Conservation (phyloP, 2,797 vertebrate genomes). For the Chelidonichthys spinosus region DNA sequence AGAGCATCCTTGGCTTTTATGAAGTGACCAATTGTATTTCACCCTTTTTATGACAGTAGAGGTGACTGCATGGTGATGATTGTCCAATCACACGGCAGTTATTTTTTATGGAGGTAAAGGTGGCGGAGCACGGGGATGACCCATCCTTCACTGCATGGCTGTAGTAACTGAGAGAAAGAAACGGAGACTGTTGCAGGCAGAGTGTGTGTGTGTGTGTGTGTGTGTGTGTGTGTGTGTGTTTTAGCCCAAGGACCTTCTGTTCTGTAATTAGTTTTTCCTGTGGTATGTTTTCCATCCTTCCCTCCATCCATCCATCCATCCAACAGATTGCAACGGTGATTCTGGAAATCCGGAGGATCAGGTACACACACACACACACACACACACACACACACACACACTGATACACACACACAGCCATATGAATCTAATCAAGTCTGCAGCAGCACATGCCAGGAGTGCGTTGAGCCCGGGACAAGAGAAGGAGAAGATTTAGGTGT, state of each 20-base stretch:
- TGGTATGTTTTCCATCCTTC: constrained; percentile 56
- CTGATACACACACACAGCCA: constrained; percentile 37
- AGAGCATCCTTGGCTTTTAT: constrained; percentile 61
- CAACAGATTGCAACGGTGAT: constrained; percentile 78
- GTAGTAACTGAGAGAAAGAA: constrained; percentile 17
- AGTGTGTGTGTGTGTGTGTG: constrained; percentile 25
- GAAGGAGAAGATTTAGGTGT: constrained; percentile 67
- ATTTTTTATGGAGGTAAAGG: constrained; percentile 64
- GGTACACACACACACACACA: constrained; percentile 22
- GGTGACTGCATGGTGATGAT: constrained; percentile 47
- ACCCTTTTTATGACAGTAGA: constrained; percentile 52
- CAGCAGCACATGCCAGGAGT: constrained; percentile 56
- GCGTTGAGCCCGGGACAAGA: constrained; percentile 43
- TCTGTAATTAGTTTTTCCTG: constrained; percentile 81
- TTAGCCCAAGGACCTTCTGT: constrained; percentile 73
- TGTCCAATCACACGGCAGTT: constrained; percentile 41
- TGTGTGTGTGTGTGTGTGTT: constrained; percentile 27
- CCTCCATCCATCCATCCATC: constrained; percentile 54
- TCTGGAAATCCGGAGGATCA: constrained; percentile 76
- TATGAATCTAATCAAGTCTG: constrained; percentile 75
- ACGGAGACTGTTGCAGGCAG: background rate
- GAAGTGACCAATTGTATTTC: constrained; percentile 50
- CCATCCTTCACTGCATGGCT: constrained; percentile 47
- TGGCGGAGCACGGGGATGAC: constrained; percentile 42
- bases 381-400: constrained; percentile 18